Base-by-base conservation (phyloP, 2,888 invertebrate species). In the Macrophya alboannulata region DNA sequence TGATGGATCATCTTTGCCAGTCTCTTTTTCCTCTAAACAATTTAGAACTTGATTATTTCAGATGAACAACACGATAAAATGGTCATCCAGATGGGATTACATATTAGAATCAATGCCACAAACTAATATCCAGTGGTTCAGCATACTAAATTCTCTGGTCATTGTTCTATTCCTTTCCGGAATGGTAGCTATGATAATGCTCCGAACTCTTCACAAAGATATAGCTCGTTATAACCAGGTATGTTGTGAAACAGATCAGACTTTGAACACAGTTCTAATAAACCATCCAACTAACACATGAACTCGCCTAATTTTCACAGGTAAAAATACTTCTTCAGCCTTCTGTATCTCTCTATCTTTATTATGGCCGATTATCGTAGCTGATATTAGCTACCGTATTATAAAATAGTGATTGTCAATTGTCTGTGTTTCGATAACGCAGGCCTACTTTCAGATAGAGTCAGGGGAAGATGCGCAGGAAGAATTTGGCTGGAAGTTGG, bases 31-130 rank as follows among this genome's bases (percentile, higher is more conserved):
- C 25, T 55, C 1, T 15, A 15, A 55, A 3, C 10, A 12, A n/a
- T 55, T 55, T 4, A 15, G 1, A n/a, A 17, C 8, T 12, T 31
- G 31, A 40, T 77, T 37, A 5, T 81, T 81, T 62, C 86, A 95
- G 90, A 95, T 95, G 91, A 97, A 98, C 91, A 96, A 98, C 93
- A 95, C 96, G 0, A 97, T 99, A 17, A 99, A 99, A 94, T 99
- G 99, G 99, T 99, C 99, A 0, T 99, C 99, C 0, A 96, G 99
- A 91, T 99, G 99, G 99, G 99, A 99, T 94, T 99, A 99, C 94
- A 99, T 99, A 87, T 94, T 99, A 86, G 99, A 99, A 94, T 99
- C 99, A 0, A 98, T 99, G 97, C 99, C 99, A 0, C 99, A 99
- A 93, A 98, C 99, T 0, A 99, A 99, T 93, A 99, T 99, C 90